Conservation (phyloP, 2,113 vertebrate species). For the Tachysurus vachellii region DNA sequence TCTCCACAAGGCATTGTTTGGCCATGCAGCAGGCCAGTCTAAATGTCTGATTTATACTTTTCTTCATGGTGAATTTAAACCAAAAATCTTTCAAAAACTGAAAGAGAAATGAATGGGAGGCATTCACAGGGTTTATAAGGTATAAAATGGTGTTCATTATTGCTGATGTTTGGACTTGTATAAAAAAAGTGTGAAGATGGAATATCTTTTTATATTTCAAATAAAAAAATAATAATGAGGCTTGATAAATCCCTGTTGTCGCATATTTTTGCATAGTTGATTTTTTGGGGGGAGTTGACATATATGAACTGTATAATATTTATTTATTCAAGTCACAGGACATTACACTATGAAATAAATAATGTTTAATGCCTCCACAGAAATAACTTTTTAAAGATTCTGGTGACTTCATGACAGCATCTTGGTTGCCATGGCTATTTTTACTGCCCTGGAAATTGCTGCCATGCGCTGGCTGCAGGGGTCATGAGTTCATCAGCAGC, state of each 20-base stretch:
- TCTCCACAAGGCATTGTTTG: slow-evolving; percentile 71
- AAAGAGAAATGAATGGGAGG: slow-evolving; percentile 74
- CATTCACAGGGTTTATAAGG: slow-evolving; percentile 75
- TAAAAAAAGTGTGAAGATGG: neutral
- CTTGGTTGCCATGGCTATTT: slow-evolving; percentile 58
- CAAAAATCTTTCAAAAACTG: slow-evolving; percentile 47
- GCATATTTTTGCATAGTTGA: neutral
- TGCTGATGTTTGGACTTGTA: slow-evolving; percentile 25
- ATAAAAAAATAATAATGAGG: slow-evolving; percentile 2
- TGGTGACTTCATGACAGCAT: slow-evolving; percentile 19
- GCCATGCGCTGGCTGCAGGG: slow-evolving; percentile 61
- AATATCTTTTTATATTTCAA: neutral
- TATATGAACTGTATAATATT: neutral
- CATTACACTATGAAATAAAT: neutral
- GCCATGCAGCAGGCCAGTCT: slow-evolving; percentile 72
- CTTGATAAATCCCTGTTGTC: neutral
- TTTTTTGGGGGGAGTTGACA: neutral
- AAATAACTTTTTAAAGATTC: slow-evolving; percentile 1
- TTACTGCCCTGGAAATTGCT: slow-evolving; percentile 77
- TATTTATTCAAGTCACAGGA: neutral
- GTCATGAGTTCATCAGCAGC: slow-evolving; percentile 70
- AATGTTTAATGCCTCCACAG: neutral
- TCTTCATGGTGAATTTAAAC: slow-evolving; percentile 84
- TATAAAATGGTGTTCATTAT: slow-evolving; percentile 66
- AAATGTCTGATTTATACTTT: slow-evolving; percentile 92